Conservation (phyloP, 2,797 vertebrate species). For the Tiaroga cobitis region DNA sequence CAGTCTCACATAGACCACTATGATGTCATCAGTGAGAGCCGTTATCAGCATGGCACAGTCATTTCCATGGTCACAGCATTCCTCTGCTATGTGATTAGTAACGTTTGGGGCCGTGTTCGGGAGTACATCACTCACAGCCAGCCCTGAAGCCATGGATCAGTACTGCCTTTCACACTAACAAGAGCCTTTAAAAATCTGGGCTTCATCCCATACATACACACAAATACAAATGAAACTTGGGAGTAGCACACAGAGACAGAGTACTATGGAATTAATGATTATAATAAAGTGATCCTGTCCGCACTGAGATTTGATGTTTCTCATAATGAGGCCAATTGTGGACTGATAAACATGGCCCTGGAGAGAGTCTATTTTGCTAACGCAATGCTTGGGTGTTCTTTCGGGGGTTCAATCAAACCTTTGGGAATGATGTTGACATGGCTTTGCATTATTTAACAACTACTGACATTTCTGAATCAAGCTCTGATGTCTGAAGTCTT, state of each 20-base stretch:
- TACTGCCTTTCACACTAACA: conserved; percentile 47
- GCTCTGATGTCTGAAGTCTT: conserved; percentile 30
- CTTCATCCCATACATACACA: conserved; percentile 39
- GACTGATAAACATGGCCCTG: conserved; percentile 34
- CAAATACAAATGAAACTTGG: conserved; percentile 45
- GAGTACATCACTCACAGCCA: conserved; percentile 57
- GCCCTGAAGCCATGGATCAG: conserved; percentile 52
- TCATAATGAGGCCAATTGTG: conserved; percentile 47
- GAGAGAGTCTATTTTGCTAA: conserved; percentile 31
- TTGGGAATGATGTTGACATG: conserved; percentile 32
- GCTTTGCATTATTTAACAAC: conserved; percentile 45
- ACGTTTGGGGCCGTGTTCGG: conserved; percentile 56
- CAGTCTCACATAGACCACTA: conserved; percentile 68
- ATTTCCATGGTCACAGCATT: conserved; percentile 55
- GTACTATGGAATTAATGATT: conserved; percentile 43
- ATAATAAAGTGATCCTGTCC: conserved; percentile 42
- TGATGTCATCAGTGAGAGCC: conserved; percentile 69
- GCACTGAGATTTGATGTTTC: conserved; percentile 32
- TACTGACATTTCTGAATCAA: conserved; percentile 42
- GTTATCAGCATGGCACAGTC: conserved; percentile 57
- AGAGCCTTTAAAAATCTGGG: conserved; percentile 40
- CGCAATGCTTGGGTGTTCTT: conserved; percentile 13
- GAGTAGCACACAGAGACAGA: conserved; percentile 5
- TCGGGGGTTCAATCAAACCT: conserved; percentile 22
- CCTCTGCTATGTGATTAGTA: conserved; percentile 56